Evolutionary conservation across 2,888 invertebrate species (phyloP).

Genomic region (Achlya flavicornis): DNA sequence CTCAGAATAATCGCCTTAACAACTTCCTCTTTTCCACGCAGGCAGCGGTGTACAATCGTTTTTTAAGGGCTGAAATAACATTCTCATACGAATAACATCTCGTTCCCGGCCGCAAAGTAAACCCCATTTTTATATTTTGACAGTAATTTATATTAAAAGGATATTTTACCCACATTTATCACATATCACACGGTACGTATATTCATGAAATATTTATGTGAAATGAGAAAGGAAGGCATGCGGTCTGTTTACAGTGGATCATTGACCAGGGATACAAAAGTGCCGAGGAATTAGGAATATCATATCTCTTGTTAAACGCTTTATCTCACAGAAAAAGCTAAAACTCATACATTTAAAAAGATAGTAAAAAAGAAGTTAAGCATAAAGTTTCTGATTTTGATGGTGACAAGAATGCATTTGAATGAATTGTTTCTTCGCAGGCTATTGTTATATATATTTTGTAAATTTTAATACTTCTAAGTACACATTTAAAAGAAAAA

Average conservation of each 20-base stretch:
- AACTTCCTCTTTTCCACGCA: neutral
- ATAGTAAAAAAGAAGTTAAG: no score
- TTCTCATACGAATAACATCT: neutral
- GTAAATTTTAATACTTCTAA: no score
- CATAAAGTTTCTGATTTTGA: no score
- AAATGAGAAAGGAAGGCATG: neutral
- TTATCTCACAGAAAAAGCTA: neutral
- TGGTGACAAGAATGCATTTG: no score
- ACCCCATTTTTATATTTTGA: conserved; percentile 41
- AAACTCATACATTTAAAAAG: no score
- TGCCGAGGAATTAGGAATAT: neutral
- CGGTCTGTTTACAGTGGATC: neutral
- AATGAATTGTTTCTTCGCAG: no score
- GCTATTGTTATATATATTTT: no score
- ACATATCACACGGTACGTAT: conserved; percentile 23
- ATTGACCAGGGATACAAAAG: neutral
- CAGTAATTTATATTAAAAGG: conserved; percentile 55
- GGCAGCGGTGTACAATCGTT: neutral
- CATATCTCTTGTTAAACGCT: neutral
- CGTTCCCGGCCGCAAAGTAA: conserved; percentile 14
- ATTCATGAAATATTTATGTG: conserved; percentile 27
- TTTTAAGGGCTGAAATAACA: neutral
- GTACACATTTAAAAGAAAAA: no score
- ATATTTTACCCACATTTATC: conserved; percentile 45
- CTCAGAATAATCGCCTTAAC: no score